phyloP scores from a whole-genome alignment of 2,797 vertebrate species.

The Galago senegalensis region DNA sequence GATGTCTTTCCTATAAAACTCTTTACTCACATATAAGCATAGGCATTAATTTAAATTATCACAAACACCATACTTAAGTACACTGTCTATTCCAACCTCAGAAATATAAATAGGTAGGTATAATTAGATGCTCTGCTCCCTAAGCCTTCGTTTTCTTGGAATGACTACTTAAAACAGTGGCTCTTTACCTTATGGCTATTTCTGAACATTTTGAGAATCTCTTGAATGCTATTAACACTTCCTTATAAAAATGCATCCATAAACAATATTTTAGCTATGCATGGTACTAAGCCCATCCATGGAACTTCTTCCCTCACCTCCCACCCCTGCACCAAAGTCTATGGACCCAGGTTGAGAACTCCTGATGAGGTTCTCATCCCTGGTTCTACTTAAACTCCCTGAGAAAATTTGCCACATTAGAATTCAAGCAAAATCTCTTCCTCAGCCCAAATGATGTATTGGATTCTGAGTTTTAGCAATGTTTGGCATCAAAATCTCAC shows the following conservation, averaged over 20 bases:
- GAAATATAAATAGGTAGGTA: neutral
- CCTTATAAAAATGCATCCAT: neutral
- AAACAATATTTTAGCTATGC: neutral
- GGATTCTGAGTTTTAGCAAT: neutral
- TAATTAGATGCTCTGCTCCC: slow-evolving; percentile 43
- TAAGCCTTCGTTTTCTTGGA: slow-evolving; percentile 16
- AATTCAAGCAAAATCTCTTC: slow-evolving; percentile 31
- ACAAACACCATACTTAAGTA: slow-evolving; percentile 53
- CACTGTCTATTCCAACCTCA: slow-evolving; percentile 37
- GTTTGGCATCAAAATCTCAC: slow-evolving; percentile 16
- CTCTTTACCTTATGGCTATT: slow-evolving; percentile 19
- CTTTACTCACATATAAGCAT: slow-evolving; percentile 50
- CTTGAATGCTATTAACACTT: neutral
- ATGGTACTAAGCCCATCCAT: too few species aligned
- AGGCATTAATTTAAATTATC: slow-evolving; percentile 64
- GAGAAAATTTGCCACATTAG: neutral
- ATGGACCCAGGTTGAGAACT: neutral
- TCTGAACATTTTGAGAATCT: slow-evolving; percentile 25
- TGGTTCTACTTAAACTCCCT: neutral
- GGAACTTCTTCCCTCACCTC: neutral
- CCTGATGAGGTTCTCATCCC: neutral
- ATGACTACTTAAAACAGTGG: neutral
- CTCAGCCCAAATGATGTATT: neutral
- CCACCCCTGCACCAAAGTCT: neutral
- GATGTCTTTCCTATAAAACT: slow-evolving; percentile 24